Evolutionary conservation across 2,888 invertebrate species (phyloP).

Genomic region (Hydriomena furcata): DNA sequence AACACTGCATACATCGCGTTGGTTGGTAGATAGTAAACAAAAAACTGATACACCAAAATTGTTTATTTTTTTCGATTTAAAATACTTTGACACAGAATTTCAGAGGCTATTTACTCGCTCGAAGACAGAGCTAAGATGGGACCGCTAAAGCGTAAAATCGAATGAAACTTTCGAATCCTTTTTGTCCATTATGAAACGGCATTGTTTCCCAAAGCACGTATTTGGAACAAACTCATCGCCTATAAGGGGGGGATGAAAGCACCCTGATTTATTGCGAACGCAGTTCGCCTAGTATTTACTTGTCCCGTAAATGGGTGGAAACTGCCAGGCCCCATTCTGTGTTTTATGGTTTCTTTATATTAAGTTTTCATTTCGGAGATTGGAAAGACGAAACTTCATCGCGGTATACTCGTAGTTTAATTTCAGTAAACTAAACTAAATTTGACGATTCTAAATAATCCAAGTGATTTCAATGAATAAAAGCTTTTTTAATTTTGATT

Average conservation of each 20-base stretch:
- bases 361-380: constrained; percentile 15
- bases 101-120: not conserved
- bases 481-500: too few relatives aligned
- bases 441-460: too few relatives aligned
- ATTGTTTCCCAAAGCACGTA: constrained; percentile 29
- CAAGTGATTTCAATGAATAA: too few relatives aligned
- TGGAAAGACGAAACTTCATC: constrained; percentile 1
- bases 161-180: constrained; percentile 6
- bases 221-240: constrained; percentile 28
- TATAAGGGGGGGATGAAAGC: constrained; percentile 18
- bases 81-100: not conserved
- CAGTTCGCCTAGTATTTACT: constrained; percentile 27
- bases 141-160: not conserved
- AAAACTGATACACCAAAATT: too few relatives aligned
- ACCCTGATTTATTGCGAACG: constrained; percentile 33
- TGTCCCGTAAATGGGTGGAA: constrained; percentile 22
- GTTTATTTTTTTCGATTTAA: too few relatives aligned
- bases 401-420: not conserved
- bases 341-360: constrained; percentile 14
- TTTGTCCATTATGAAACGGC: constrained; percentile 4
- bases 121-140: not conserved
- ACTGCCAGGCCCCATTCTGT: constrained; percentile 8
- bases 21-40: not conserved
- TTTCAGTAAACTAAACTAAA: too few relatives aligned
- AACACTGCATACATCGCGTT: too few relatives aligned